phyloP scores from a whole-genome alignment of 2,113 vertebrate genomes.

The Hemichromis elongatus region DNA sequence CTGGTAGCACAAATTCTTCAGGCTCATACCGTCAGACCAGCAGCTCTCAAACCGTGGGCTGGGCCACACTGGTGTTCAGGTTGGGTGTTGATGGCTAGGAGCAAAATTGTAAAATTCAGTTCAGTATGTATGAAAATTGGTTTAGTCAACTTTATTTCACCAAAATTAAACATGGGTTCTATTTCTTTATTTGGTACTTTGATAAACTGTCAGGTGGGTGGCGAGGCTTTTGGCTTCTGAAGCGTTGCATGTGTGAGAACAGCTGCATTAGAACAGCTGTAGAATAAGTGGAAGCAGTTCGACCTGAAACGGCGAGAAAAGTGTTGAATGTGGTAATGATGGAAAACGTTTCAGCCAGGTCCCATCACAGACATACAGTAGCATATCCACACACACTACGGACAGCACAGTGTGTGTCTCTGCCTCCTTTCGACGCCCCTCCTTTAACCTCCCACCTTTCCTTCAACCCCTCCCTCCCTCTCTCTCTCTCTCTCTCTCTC shows the following conservation, averaged over 20 bases:
- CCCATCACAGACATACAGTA: not conserved
- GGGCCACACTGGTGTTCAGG: not conserved
- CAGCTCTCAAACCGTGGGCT: not conserved
- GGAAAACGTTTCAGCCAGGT: not conserved
- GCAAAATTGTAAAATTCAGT: not conserved
- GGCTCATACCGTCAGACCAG: not conserved
- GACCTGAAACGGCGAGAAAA: not conserved
- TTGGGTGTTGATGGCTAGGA: not conserved
- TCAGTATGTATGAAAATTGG: not conserved
- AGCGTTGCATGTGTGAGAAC: not conserved
- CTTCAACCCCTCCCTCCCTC: conserved; percentile 34
- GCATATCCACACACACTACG: not conserved
- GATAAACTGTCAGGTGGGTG: not conserved
- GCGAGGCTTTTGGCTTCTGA: not conserved
- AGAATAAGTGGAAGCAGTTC: not conserved
- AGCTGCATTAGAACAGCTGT: not conserved
- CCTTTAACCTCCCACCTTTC: conserved; percentile 55
- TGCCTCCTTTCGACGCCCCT: conserved; percentile 53
- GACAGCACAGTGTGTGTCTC: conserved; percentile 7
- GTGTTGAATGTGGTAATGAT: not conserved
- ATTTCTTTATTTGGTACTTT: not conserved
- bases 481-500: not conserved
- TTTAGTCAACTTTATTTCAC: not conserved
- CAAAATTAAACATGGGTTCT: not conserved
- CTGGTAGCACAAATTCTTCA: not conserved